Evolutionary conservation across 30 jellyfish, hydroid and myxozoan genomes (phyloP), one percentile per base, ranked within the genome.

Genomic region (Calvadosia cruxmelitensis): DNA sequence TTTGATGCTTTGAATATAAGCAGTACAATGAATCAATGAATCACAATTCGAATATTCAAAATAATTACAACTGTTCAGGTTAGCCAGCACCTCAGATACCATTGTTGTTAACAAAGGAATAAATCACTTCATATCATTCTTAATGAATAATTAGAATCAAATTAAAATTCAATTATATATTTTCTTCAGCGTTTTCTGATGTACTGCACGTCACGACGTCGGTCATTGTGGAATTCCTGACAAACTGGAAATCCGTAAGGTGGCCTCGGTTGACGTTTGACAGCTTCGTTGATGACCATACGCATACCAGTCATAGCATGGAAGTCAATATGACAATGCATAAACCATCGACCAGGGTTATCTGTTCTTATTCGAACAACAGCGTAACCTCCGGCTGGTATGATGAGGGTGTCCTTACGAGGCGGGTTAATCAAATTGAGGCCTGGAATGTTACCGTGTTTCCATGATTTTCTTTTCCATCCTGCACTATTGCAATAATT

Each of bases 241-340:
- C 84, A 73, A 29, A 73, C 26, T 20, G 84, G 84, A 25, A 73
- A 73, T 3, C 84, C 84, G 13, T 73, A 42, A n/a, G 84, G 84
- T 24, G 72, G 84, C 20, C 25, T 50, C 1, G 24, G 50, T 12
- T 73, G 84, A n/a, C 31, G 42, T 1, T 63, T 69, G 26, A 32
- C 73, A 5, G 84, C 84, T 34, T 73, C 84, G 33, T 73, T 73
- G 27, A 73, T 16, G 1, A 64, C 49, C 84, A 73, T 73, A 34
- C 80, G 80, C 84, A 73, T 73, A 73, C 84, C 84, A 61, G 62
- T 79, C 84, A 73, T 73, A 13, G 84, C 35, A 33, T 73, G 84
- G 35, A 61, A 73, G 0, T 73, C 84, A 20, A 73, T 35, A 73
- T 73, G 84, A 53, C 84, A 73, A 73, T 73, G 84, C 34, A 73